These are phyloP conservation scores for Drosophila serrata DNA, from an alignment of 1,140 invertebrate genomes.

Conservation along the genomic window DNA sequence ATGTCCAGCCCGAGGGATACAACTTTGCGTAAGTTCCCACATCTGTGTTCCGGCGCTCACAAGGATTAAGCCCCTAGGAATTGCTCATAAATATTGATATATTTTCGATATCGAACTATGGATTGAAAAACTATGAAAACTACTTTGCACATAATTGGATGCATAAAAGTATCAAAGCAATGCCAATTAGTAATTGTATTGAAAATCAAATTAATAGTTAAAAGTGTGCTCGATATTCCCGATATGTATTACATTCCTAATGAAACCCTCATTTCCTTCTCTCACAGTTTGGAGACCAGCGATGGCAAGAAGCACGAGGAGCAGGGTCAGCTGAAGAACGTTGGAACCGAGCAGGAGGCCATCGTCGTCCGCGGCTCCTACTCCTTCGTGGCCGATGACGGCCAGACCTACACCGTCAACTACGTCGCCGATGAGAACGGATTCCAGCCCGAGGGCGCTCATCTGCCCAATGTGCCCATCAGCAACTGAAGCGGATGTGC, in stretches of 20 bases:
- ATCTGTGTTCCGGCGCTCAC: no score
- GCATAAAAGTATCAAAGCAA: background rate
- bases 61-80: background rate
- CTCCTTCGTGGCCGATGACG: conserved; percentile 88
- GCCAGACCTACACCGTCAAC: conserved; percentile 88
- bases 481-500: conserved; percentile 49
- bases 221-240: background rate
- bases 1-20: conserved; percentile 86
- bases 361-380: conserved; percentile 87
- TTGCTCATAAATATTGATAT: background rate
- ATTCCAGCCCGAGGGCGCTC: conserved; percentile 90
- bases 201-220: background rate
- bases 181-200: background rate
- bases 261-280: background rate
- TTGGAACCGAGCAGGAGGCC: conserved; percentile 76
- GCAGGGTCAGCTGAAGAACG: conserved; percentile 68
- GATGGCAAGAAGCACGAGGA: conserved; percentile 75
- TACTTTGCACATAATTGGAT: background rate
- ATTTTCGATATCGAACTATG: background rate
- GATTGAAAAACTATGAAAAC: background rate
- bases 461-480: conserved; percentile 87
- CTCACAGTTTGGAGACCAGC: conserved; percentile 71
- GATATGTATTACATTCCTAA: background rate
- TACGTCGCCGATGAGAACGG: conserved; percentile 93
- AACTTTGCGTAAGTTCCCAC: conserved; percentile 85